Evolutionary conservation across 2,888 invertebrate genomes (phyloP).

Genomic region (Chymomyza fuscimana): DNA sequence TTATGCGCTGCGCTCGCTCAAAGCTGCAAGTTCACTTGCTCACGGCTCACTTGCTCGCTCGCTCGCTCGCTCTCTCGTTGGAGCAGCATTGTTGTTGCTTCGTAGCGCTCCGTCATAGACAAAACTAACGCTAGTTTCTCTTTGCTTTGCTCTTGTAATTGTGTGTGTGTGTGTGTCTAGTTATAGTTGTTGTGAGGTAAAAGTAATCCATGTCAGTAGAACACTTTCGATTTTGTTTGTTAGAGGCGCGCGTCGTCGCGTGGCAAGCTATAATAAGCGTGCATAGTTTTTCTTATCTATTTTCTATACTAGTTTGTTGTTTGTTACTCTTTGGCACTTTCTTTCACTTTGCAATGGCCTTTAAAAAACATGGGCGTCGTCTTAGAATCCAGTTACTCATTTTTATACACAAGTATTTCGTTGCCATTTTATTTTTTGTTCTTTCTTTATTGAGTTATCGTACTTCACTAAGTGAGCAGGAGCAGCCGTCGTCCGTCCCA

Average conservation of each 20-base stretch:
- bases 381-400: not conserved
- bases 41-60: not conserved
- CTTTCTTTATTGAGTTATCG: conserved; percentile 20
- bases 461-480: conserved; percentile 7
- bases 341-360: not conserved
- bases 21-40: conserved; percentile 26
- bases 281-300: conserved; percentile 17
- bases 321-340: not conserved
- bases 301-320: conserved; percentile 10
- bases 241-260: conserved; percentile 52
- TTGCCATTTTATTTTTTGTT: conserved; percentile 4
- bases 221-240: conserved; percentile 74
- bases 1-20: conserved; percentile 38
- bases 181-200: conserved; percentile 36
- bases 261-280: conserved; percentile 31
- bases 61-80: conserved; percentile 32
- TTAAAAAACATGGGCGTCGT: conserved; percentile 4
- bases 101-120: conserved; percentile 48
- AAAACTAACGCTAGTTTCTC: conserved; percentile 70
- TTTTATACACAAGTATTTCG: not conserved
- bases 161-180: conserved; percentile 1
- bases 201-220: conserved; percentile 78
- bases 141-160: conserved; percentile 29
- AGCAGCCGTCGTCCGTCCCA: conserved; percentile 18
- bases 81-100: conserved; percentile 24